Base-by-base conservation (phyloP, 2,888 invertebrate genomes). In the Hyppa rectilinea region DNA sequence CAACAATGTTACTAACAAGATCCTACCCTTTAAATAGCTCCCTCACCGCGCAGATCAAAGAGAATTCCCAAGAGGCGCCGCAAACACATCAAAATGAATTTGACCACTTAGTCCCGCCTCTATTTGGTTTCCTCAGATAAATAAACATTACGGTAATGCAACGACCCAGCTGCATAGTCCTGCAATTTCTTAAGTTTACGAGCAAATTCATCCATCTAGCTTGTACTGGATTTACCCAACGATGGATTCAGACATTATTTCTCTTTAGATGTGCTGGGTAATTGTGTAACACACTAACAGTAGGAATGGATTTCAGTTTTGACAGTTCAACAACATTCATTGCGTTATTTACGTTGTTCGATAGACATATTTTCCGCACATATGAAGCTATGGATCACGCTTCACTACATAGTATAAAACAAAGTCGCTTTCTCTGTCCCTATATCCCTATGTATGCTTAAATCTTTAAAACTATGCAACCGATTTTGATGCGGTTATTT, bases 1-100 rank as follows among this genome's bases (percentile, higher is more conserved):
- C 52, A 61, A 60, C 56, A 63, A 68, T 58, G 31, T 64, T 56
- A 53, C 63, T 63, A 74, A 79, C 61, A 59, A 71, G 58, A 56
- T 68, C 26, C 26, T 60, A 67, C 58, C 45, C 31, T n/a, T 74
- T 38, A 80, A 80, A 77, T 80, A 81, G 62, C 73, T 45, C 12
- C 47, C 64, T 31, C 66, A 53, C 58, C 31, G 14, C 47, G 17
- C 6, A 80, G 61, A 82, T 83, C 84, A 83, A 83, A 83, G 80
- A 43, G 53, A 59, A 56, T 52, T 53, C 50, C 56, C 29, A 29
- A 63, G 65, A 68, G 52, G 52, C 63, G 60, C 52, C 47, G 49
- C 64, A 63, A 72, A 75, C 62, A 68, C 62, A 78, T 71, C 74
- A 69, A 65, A 74, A 63, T 77, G 64, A 71, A 72, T 80, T 69